Conservation (phyloP, 2,113 vertebrate species). For the Podarcis cretensis region DNA sequence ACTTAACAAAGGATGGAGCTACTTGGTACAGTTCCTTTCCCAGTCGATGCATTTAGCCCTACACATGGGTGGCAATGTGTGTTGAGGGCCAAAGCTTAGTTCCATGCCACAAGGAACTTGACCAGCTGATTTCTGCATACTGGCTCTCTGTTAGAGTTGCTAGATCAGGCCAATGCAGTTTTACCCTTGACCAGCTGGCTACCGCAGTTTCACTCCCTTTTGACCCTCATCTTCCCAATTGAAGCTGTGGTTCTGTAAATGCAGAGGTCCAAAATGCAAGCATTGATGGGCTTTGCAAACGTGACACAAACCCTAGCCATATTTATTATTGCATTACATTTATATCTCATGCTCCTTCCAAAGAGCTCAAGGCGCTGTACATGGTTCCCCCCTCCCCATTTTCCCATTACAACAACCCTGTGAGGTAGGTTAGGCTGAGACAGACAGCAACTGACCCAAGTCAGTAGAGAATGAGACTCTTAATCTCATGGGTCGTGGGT, state of each 20-base stretch:
- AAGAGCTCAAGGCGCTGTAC: too few relatives aligned
- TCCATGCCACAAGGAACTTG: not conserved
- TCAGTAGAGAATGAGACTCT: too few relatives aligned
- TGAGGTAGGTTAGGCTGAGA: too few relatives aligned
- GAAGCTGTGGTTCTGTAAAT: constrained; percentile 66
- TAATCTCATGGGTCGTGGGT: too few relatives aligned
- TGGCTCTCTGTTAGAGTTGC: not conserved
- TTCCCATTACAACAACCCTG: too few relatives aligned
- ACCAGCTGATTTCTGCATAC: not conserved
- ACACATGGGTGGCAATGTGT: not conserved
- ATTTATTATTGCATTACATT: too few relatives aligned
- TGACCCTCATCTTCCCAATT: constrained; percentile 33
- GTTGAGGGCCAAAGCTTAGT: not conserved
- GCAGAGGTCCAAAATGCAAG: constrained; percentile 17
- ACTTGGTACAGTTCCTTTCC: not conserved
- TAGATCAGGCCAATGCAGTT: not conserved
- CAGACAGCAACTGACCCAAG: too few relatives aligned
- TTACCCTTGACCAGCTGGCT: not conserved
- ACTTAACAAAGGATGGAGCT: not conserved
- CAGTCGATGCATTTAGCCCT: not conserved
- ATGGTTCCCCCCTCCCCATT: too few relatives aligned
- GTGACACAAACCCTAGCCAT: constrained; percentile 44
- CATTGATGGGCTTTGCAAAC: constrained; percentile 69
- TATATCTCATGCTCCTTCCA: too few relatives aligned
- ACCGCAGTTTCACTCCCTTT: not conserved